These are phyloP conservation scores for Apamea epomidion DNA, from an alignment of 2,888 invertebrate species.

Conservation along the genomic window DNA sequence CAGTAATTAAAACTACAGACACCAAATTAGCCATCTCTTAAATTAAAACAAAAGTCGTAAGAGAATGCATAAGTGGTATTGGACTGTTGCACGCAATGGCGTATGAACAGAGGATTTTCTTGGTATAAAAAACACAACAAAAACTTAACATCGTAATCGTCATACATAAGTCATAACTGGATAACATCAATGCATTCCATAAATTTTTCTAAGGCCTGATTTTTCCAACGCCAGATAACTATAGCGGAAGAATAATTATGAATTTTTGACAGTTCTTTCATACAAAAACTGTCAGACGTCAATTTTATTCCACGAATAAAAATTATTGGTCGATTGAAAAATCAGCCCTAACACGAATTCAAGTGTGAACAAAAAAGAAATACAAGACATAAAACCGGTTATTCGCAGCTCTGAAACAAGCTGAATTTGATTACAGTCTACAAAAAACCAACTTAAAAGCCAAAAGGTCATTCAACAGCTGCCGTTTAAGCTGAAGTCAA, in stretches of 20 bases:
- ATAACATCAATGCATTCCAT: constrained; percentile 11
- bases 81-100: constrained; percentile 68
- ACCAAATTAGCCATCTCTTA: constrained; percentile 63
- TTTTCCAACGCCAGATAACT: too few relatives aligned
- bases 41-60: constrained; percentile 66
- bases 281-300: too few relatives aligned
- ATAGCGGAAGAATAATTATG: too few relatives aligned
- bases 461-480: constrained; percentile 29
- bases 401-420: constrained; percentile 1
- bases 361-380: neutral
- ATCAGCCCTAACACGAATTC: neutral
- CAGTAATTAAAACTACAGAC: constrained; percentile 69
- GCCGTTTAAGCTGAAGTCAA: constrained; percentile 31
- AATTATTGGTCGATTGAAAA: too few relatives aligned
- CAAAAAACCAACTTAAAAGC: constrained; percentile 3
- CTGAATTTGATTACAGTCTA: neutral
- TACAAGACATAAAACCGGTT: neutral
- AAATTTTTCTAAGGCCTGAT: neutral
- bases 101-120: constrained; percentile 46
- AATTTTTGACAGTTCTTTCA: too few relatives aligned
- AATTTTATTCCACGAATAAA: too few relatives aligned
- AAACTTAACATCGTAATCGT: constrained; percentile 25
- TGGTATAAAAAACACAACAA: constrained; percentile 34
- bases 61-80: constrained; percentile 56
- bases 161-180: constrained; percentile 25